Conservation (phyloP, 1,140 invertebrate genomes). For the Nebria ingens region DNA sequence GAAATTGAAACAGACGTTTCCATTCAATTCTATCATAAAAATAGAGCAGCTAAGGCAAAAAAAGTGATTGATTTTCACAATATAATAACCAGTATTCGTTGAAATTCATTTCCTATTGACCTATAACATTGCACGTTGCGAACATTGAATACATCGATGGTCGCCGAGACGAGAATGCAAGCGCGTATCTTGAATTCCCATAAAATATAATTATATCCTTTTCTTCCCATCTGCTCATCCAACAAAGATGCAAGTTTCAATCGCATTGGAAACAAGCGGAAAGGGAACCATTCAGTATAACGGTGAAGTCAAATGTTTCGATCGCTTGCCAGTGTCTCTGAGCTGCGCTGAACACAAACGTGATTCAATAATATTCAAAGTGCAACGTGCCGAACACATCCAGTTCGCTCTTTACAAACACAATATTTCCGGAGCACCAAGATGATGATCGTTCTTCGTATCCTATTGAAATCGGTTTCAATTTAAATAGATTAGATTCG, state of each 20-base stretch:
- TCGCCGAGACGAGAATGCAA: no score
- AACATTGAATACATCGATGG: background rate
- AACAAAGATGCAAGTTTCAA: no score
- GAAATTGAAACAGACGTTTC: no score
- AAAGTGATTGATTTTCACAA: no score
- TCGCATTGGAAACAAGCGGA: background rate
- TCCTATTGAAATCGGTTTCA: background rate
- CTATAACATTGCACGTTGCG: background rate
- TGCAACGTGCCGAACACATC: background rate
- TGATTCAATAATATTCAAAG: background rate
- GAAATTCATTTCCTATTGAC: background rate
- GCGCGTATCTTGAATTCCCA: background rate
- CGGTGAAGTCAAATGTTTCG: background rate
- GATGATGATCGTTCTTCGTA: no score
- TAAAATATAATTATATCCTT: slow-evolving; percentile 1
- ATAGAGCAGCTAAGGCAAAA: no score
- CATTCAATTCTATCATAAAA: no score
- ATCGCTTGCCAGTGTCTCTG: no score
- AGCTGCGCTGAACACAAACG: background rate
- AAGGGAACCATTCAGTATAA: background rate
- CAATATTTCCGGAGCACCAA: background rate
- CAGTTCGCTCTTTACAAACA: background rate
- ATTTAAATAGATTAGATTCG: background rate
- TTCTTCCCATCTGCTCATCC: background rate
- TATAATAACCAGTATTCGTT: no score